phyloP scores from a whole-genome alignment of 1,140 invertebrate species.

The Mactra quadrangularis region DNA sequence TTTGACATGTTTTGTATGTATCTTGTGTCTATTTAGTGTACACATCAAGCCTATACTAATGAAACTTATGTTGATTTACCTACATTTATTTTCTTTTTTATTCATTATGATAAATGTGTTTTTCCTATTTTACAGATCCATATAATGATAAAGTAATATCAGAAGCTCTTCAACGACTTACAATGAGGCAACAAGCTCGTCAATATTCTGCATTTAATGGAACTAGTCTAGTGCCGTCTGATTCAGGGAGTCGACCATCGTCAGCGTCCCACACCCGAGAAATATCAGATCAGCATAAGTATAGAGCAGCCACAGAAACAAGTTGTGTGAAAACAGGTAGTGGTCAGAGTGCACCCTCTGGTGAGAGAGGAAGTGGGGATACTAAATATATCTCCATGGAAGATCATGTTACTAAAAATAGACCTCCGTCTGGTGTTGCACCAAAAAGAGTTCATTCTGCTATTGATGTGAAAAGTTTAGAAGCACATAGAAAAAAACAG shows the following conservation, averaged over 20 bases:
- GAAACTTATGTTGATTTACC: no score
- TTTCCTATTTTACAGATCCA: conserved; percentile 70
- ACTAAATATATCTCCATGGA: conserved; percentile 62
- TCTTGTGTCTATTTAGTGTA: no score
- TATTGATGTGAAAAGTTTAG: conserved; percentile 37
- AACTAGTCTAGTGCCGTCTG: conserved; percentile 68
- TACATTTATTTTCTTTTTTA: no score
- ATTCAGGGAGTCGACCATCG: conserved; percentile 53
- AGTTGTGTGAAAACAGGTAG: not conserved
- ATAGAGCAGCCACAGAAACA: not conserved
- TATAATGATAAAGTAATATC: conserved; percentile 80
- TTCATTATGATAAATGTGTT: not conserved
- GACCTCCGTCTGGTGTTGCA: conserved; percentile 61
- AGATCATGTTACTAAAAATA: conserved; percentile 57
- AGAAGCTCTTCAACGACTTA: conserved; percentile 79
- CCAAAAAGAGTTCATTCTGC: conserved; percentile 52
- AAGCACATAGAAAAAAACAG: conserved; percentile 47
- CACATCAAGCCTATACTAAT: no score
- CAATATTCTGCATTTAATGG: conserved; percentile 80
- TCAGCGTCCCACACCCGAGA: conserved; percentile 41
- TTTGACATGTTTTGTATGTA: no score
- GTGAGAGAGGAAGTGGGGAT: conserved; percentile 44
- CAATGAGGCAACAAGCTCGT: conserved; percentile 78
- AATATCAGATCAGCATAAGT: not conserved
- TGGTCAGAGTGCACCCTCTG: conserved; percentile 16